These are phyloP conservation scores for Plagiodera versicolora DNA, from an alignment of 2,888 invertebrate genomes.

Conservation along the genomic window DNA sequence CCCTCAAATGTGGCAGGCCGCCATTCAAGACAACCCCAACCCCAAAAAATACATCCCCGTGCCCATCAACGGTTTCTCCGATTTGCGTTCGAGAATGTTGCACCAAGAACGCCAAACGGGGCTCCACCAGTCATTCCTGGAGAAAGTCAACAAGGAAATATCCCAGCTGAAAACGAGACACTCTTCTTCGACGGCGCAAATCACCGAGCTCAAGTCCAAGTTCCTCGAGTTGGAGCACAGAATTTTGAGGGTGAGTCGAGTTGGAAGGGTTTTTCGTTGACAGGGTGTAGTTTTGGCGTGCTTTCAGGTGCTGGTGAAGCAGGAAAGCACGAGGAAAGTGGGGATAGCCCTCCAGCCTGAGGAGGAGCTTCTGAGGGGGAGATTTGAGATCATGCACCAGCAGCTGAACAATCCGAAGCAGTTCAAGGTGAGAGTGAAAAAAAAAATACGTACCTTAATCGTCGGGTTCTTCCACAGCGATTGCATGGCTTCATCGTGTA, in stretches of 20 bases:
- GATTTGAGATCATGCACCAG: constrained; percentile 82
- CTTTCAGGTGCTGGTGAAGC: constrained; percentile 85
- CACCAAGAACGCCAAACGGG: constrained; percentile 84
- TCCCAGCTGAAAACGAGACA: constrained; percentile 78
- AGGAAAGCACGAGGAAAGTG: constrained; percentile 85
- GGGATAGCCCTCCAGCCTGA: constrained; percentile 86
- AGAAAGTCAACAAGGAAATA: constrained; percentile 77
- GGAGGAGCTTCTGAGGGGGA: constrained; percentile 86
- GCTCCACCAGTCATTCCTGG: constrained; percentile 78
- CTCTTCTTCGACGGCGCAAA: constrained; percentile 76
- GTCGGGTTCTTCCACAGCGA: background rate
- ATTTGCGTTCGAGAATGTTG: constrained; percentile 77
- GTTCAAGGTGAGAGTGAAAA: constrained; percentile 70
- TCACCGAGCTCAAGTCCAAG: constrained; percentile 79
- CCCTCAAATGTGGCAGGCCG: constrained; percentile 92
- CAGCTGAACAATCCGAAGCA: constrained; percentile 91
- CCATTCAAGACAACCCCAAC: constrained; percentile 94
- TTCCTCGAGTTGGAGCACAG: constrained; percentile 82
- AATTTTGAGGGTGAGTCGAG: constrained; percentile 68
- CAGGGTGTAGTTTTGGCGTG: no score
- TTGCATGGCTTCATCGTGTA: background rate
- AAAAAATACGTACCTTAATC: background rate
- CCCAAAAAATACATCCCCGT: constrained; percentile 87
- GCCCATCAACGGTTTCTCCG: constrained; percentile 88
- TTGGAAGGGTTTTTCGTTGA: no score